Evolutionary conservation across 1,140 invertebrate species (phyloP), one percentile per base, ranked within the genome.

Genomic region (Zaprionus ornatus): DNA sequence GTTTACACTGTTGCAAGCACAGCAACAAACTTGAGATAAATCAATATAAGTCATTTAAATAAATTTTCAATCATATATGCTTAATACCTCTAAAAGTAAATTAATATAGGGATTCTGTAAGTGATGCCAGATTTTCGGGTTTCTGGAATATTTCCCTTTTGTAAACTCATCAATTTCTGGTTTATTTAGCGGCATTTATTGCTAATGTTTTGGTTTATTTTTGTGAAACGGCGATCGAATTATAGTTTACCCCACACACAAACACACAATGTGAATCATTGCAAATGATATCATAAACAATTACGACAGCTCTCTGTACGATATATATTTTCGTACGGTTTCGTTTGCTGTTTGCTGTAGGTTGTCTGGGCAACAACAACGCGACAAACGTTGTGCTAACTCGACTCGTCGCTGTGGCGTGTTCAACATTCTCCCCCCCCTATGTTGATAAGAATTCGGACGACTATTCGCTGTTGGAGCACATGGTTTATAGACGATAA

Each of bases 231-330:
- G 13, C 45, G 35, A 67, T 73, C 64, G 64, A 73, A 54, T 73
- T 48, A 57, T 37, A 56, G 23, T 62, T 69, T 48, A 23, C n/a
- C 57, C 57, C 29, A 21, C 37, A 32, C n/a, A 45, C n/a, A 17
- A 7, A 37, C 13, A 45, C n/a, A 45, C 40, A 17, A 45, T 40
- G 57, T 84, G 82, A 84, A 78, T 84, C 82, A 84, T 84, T n/a
- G 57, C 64, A 65, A 80, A 80, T 84, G 82, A 84, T 84, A 84
- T 84, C 81, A 84, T 84, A 68, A 78, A 67, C 77, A 84, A 84
- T 84, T 84, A 84, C 81, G 81, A 54, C 69, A 76, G 56, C 37
- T 13, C 17, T 52, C 13, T 45, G 17, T 56, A 21, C 59, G 10
- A 19, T 56, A 5, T 23, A 29, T 60, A 19, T 32, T 60, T n/a